phyloP scores from a whole-genome alignment of 2,113 vertebrate genomes.

The Leptobrachium leishanense region DNA sequence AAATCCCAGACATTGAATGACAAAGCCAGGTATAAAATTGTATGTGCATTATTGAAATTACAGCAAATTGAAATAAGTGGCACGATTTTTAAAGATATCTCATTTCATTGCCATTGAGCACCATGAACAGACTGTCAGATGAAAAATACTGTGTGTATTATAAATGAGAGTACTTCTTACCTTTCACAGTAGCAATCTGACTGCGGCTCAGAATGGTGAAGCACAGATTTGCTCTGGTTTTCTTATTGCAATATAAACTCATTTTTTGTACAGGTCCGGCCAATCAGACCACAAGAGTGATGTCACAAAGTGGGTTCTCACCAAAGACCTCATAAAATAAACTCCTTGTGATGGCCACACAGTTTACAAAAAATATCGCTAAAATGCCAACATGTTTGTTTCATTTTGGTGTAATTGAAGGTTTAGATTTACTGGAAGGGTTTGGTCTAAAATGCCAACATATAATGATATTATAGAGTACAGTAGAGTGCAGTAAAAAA shows the following conservation, averaged over 20 bases:
- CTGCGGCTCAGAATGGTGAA: constrained; percentile 25
- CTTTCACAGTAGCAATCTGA: constrained; percentile 16
- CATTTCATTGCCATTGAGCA: too few species aligned
- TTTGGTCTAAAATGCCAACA: constrained; percentile 39
- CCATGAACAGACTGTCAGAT: too few species aligned
- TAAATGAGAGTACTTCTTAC: constrained; percentile 12
- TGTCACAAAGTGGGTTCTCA: constrained; percentile 29
- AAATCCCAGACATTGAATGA: too few species aligned
- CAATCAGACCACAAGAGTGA: constrained; percentile 40
- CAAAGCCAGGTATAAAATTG: too few species aligned
- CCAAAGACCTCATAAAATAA: constrained; percentile 26
- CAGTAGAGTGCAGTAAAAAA: constrained; percentile 27
- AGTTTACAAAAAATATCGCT: constrained; percentile 38
- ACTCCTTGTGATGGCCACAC: constrained; percentile 38
- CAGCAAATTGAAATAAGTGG: too few species aligned
- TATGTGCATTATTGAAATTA: too few species aligned
- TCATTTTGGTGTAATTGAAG: constrained; percentile 44
- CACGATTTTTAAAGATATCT: too few species aligned
- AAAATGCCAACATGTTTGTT: constrained; percentile 47
- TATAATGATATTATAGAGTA: constrained; percentile 45
- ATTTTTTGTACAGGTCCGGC: constrained; percentile 15
- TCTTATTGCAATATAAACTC: constrained; percentile 42
- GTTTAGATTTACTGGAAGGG: constrained; percentile 41
- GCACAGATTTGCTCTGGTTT: constrained; percentile 40
- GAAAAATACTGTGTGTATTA: neutral